Evolutionary conservation across 2,113 vertebrate species (phyloP), one percentile per base, ranked within the genome.

Genomic region (Malurus alboscapulatus): DNA sequence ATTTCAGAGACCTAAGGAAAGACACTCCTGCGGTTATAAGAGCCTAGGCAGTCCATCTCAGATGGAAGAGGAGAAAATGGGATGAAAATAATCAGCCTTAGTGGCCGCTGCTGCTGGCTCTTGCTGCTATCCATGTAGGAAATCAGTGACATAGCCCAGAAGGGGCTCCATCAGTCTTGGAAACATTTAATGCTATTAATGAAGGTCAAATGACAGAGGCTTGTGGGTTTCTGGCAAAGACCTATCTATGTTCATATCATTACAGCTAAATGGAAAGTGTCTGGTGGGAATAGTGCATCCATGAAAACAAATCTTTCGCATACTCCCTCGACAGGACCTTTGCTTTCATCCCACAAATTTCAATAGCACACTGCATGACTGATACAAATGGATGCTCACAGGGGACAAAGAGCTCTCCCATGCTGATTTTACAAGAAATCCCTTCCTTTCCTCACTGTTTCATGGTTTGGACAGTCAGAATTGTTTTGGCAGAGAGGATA

Each of bases 1-100:
- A n/a, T 50, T 78, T 94, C 67, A 90, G 71, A 94, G 47, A 57
- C 24, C 45, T 93, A 79, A 95, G 40, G 63, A 65, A 80, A 81
- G 47, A 92, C 21, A 85, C 10, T 53, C 22, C 18, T 61, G 32
- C 66, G 30, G 17, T 57, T 95, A 88, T 88, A 76, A 86, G 78
- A 84, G 81, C 30, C 36, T 72, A 58, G 14, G 17, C 26, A 61
- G 62, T 68, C 27, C 5, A 18, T 47, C n/a, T 84, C 22, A 53
- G 48, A 63, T 12, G 18, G 26, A 69, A 78, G 25, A 58, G 4
- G 7, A 85, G 32, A 90, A 93, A 80, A 75, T 40, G 4, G 7
- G 5, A 51, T 47, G 4, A 17, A 88, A 92, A 91, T 25, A 77
- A 45, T 63, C 40, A 68, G 51, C 63, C 27, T 69, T 69, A 27